Evolutionary conservation across 2,888 invertebrate genomes (phyloP), one percentile per base, ranked within the genome.

Genomic region (Neoaliturus tenellus): DNA sequence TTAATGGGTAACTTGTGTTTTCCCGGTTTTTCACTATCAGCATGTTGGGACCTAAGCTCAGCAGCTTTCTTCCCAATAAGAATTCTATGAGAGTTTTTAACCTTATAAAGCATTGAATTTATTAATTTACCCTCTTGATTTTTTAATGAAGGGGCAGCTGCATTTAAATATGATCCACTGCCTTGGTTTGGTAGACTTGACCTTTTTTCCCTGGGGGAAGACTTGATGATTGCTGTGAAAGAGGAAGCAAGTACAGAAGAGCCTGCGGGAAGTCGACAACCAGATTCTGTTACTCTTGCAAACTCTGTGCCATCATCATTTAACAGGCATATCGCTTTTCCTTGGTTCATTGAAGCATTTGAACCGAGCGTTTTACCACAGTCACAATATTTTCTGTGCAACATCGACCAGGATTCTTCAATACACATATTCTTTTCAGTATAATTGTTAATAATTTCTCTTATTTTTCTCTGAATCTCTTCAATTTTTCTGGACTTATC

Each of bases 51-150:
- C 58, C 41, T 81, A 23, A 82, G 39, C 31, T 82, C 55, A 10
- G 82, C 82, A 12, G 82, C 73, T 73, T 55, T 48, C 25, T 82
- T 82, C 39, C 82, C 82, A n/a, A 82, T 73, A 55, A 82, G 51
- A 20, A 82, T 71, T 39, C 82, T 82, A 10, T 82, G 71, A 0
- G 55, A 35, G 25, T 82, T 51, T 20, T 58, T 82, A 0, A 82
- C 73, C 73, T 82, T 82, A 44, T 82, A 44, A 23, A 82, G 39
- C 23, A 82, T 20, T 0, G 82, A 82, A n/a, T 28, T 25, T 23
- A 78, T 48, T 1, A 78, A 20, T 20, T n/a, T 31, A 8, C 8
- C n/a, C n/a, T 78, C 48, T 51, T 78, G 48, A 23, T 78, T 78
- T 55, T 55, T 78, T 35, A 78, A 17, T 20, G 41, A 28, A 1